Evolutionary conservation across 2,888 invertebrate species (phyloP), one percentile per base, ranked within the genome.

Genomic region (Zootermopsis nevadensis): DNA sequence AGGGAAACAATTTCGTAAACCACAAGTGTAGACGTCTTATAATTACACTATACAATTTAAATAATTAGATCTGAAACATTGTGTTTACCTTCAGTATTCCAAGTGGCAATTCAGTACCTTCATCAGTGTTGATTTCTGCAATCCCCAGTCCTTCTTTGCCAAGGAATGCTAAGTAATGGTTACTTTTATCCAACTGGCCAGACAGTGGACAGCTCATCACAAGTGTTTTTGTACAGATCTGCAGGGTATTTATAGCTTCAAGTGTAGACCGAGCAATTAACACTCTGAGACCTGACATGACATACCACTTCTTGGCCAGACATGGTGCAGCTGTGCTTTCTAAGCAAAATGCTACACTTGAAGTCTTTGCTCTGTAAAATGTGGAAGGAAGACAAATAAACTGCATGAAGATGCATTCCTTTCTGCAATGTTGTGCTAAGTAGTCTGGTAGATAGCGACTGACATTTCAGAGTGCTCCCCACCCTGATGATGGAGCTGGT

Each of bases 121-220:
- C 60, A 60, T n/a, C n/a, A 60, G 27, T 27, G 27, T 60, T 15
- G n/a, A 60, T n/a, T 27, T 27, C n/a, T 48, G 15, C 48, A 60
- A 60, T 60, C 10, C 60, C 60, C 24, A 60, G n/a, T 12, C n/a
- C 60, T 60, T 60, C 60, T 12, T 6, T 3, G 15, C 27, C n/a
- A 4, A n/a, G 27, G 27, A 12, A 60, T 60, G 60, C 60, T 27
- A 15, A 6, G 15, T 60, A 60, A 60, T 60, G 24, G 60, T 27
- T 60, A n/a, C 60, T 60, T 27, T 27, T 60, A 27, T 60, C 60
- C 60, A 60, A 60, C n/a, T 60, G 60, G 24, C 60, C 60, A n/a
- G 60, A 60, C 7, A 60, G 27, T 60, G 60, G 60, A 60, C 60
- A 60, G 0, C 7, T 60, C 27, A 60, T 8, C 8, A 60, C 27